phyloP scores from a whole-genome alignment of 2,113 vertebrate genomes.

The Rhinogobius similis region DNA sequence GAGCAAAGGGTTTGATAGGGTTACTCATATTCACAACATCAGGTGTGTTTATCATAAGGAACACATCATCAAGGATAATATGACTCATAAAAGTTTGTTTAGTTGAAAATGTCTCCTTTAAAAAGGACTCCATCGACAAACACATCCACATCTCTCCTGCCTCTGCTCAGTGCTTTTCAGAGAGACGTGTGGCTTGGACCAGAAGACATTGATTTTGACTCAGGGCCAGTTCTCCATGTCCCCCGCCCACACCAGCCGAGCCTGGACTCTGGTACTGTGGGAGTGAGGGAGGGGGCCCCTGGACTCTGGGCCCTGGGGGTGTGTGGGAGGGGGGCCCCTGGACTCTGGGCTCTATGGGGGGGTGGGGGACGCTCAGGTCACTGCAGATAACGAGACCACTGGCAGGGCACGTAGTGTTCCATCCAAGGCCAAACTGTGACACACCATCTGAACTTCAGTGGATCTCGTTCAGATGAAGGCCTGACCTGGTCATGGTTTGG shows the following conservation, averaged over 20 bases:
- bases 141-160: no score
- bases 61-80: no score
- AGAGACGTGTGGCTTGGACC: background rate
- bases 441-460: background rate
- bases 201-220: background rate
- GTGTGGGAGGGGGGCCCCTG: background rate
- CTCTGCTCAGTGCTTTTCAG: background rate
- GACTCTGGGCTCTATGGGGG: background rate
- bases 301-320: background rate
- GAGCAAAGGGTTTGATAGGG: no score
- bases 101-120: no score
- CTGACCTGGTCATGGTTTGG: background rate
- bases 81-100: background rate
- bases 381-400: background rate
- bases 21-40: no score
- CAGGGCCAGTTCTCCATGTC: background rate
- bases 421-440: background rate
- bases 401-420: background rate
- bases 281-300: background rate
- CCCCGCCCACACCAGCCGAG: background rate
- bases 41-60: no score
- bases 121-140: no score
- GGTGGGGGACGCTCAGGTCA: background rate
- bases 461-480: background rate
- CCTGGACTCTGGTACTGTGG: background rate